Evolutionary conservation across 2,888 invertebrate species (phyloP), one percentile per base, ranked within the genome.

Genomic region (Tholera decimalis): DNA sequence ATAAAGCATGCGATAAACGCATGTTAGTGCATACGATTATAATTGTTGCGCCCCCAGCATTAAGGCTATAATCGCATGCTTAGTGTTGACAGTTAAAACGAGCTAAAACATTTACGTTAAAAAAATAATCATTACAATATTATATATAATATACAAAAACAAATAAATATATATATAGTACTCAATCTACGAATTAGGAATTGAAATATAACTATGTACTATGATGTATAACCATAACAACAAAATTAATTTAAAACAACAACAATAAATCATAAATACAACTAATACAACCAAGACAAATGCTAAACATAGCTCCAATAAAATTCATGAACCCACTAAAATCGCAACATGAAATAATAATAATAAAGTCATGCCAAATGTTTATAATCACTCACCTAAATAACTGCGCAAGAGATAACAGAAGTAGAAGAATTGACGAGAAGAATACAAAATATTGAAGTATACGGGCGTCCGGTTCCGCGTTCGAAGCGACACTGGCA

Each of bases 341-440:
- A 24, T 35, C 13, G 22, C 9, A 43, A 28, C 15, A 35, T 43
- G 15, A 39, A 57, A 26, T 47, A 51, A 41, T 47, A 51, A 41
- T 43, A 47, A 58, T 62, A 60, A 44, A 44, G 44, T 7, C 0
- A 26, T 30, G 20, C 35, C 43, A 64, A 73, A 77, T 77, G 76
- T 80, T 82, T 76, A 75, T 63, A 68, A 83, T 57, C 59, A 82
- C 82, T 79, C 67, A 82, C 82, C 80, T 71, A 74, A 64, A 78
- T 64, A 51, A 81, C 58, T 74, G 72, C 70, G 78, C 61, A 81
- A 77, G 85, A 88, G 86, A 90, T 81, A 83, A 86, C 83, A 93
- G 91, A 89, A 92, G 86, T 79, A 85, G 89, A 88, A 93, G 89
- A 89, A 92, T 80, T 81, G 88, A 84, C 76, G 80, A 92, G 93